A percentile compares a stretch with the other conserved stretches of the same genome.
Conservation (phyloP, 2,113 vertebrate species). For the Salvator merianae region DNA sequence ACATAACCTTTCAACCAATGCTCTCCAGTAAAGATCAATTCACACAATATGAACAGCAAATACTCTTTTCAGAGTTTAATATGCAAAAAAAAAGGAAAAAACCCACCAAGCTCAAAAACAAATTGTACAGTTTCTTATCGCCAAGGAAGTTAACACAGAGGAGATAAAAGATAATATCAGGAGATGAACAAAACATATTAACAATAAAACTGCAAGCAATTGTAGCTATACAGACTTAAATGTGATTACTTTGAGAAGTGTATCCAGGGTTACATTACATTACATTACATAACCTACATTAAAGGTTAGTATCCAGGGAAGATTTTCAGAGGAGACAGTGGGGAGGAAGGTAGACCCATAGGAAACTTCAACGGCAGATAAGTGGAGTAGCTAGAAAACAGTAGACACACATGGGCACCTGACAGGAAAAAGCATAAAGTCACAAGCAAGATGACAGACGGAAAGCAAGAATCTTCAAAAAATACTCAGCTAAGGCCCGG, state of each 20-base stretch:
- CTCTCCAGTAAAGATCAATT: neutral
- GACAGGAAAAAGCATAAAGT: too few species aligned
- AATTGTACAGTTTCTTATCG: neutral
- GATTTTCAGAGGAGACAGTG: neutral
- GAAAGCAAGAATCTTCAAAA: neutral
- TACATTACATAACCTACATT: too few species aligned
- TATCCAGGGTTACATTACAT: neutral
- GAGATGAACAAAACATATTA: neutral
- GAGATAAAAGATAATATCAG: neutral
- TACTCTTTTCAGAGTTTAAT: neutral
- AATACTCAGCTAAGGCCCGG: neutral
- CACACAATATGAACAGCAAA: fast-evolving
- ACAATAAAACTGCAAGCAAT: neutral
- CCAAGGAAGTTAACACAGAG: neutral
- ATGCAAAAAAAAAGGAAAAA: too few species aligned
- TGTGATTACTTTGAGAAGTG: neutral
- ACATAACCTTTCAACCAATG: neutral
- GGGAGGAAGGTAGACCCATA: neutral
- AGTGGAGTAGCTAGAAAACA: neutral
- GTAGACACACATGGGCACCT: too few species aligned
- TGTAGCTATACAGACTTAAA: neutral
- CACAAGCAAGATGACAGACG: neutral
- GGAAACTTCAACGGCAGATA: too few species aligned
- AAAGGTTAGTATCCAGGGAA: neutral
- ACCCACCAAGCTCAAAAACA: too few species aligned